Conservation (phyloP, 2,888 invertebrate genomes). For the Cordilura impudica region DNA sequence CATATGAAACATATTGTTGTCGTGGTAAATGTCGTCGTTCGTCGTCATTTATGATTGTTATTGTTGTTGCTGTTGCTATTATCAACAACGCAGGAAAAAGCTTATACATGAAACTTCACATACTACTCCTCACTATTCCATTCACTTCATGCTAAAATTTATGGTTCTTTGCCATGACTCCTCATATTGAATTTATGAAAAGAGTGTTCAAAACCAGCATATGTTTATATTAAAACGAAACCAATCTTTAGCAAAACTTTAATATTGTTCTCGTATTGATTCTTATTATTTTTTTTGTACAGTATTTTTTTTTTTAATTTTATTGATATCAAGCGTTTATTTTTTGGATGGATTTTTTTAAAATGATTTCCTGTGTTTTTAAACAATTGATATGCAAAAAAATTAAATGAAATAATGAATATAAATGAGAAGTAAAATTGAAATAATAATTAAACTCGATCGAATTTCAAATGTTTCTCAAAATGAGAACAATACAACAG, state of each 20-base stretch:
- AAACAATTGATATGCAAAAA: conserved; percentile 61
- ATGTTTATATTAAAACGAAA: conserved; percentile 60
- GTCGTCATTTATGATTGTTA: conserved; percentile 36
- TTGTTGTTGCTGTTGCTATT: conserved; percentile 17
- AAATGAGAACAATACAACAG: conserved; percentile 42
- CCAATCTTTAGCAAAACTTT: conserved; percentile 10
- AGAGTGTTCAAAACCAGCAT: conserved; percentile 36
- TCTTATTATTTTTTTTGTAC: conserved; percentile 33
- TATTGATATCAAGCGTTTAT: conserved; percentile 59
- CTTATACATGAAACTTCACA: neutral
- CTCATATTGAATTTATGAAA: neutral
- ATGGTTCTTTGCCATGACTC: neutral
- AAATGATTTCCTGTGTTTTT: conserved; percentile 60
- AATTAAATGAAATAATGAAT: neutral
- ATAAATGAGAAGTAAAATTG: conserved; percentile 1
- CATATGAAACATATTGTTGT: conserved; percentile 32
- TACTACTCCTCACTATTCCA: neutral
- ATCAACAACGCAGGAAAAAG: conserved; percentile 50
- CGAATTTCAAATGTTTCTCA: conserved; percentile 58
- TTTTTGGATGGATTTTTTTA: conserved; percentile 38
- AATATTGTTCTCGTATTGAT: conserved; percentile 34
- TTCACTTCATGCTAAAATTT: neutral
- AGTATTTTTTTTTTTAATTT: conserved; percentile 30
- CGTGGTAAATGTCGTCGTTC: conserved; percentile 40
- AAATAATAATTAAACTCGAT: conserved; percentile 60